phyloP scores from a whole-genome alignment of 35 echinoderm and acorn worm genomes.

The Lytechinus variegatus region DNA sequence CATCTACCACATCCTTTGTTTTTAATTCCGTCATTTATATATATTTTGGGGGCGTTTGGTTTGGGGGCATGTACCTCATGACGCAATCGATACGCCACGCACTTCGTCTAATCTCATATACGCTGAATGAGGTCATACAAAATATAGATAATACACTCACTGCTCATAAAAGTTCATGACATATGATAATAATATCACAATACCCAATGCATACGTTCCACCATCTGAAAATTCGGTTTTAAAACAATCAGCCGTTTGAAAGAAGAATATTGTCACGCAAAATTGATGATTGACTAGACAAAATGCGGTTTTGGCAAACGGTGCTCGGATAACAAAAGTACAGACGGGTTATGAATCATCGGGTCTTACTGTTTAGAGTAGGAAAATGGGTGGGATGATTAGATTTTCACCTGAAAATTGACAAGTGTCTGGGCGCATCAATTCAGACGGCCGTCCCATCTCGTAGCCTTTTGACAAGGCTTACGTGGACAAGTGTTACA shows the following conservation, averaged over 20 bases:
- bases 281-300: neutral
- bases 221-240: neutral
- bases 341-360: neutral
- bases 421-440: neutral
- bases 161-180: neutral
- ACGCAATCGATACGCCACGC: too few species aligned
- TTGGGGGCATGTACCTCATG: too few species aligned
- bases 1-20: too few species aligned
- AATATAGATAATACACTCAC: neutral
- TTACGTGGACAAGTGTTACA: too few species aligned
- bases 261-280: neutral
- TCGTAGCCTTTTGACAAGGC: neutral
- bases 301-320: neutral
- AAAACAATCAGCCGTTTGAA: neutral
- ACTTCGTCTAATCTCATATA: too few species aligned
- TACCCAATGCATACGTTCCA: neutral
- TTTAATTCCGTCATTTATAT: too few species aligned
- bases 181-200: too few species aligned
- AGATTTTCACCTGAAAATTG: neutral
- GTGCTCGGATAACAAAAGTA: neutral
- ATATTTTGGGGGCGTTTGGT: too few species aligned
- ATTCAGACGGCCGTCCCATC: neutral
- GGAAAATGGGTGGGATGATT: slow-evolving; percentile 10
- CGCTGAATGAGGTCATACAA: neutral
- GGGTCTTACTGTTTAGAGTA: neutral